A percentile compares a stretch with the other conserved stretches of the same genome.
Conservation (phyloP, 2,888 invertebrate species). For the Nycteola revayana region DNA sequence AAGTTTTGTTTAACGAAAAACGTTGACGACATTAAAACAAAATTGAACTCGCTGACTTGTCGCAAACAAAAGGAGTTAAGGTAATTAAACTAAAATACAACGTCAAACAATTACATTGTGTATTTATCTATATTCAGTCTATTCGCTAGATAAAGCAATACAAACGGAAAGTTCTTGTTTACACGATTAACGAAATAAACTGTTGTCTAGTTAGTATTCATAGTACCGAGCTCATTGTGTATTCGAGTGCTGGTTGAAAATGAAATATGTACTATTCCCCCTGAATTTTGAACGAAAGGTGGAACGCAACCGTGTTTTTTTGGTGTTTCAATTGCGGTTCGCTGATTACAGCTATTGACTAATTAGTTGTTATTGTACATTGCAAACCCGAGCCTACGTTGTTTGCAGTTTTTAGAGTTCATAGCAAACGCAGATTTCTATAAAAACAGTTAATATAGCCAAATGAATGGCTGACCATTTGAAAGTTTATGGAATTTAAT, state of each 20-base stretch:
- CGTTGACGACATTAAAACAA: no score
- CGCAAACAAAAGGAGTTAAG: no score
- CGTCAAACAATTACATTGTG: no score
- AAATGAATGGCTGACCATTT: no score
- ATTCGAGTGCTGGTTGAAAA: conserved; percentile 70
- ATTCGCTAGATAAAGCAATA: conserved; percentile 53
- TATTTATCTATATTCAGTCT: conserved; percentile 3
- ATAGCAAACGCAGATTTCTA: no score
- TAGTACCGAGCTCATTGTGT: conserved; percentile 69
- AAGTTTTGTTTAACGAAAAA: no score
- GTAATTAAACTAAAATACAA: no score
- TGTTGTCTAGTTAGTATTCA: conserved; percentile 78
- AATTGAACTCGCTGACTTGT: no score
- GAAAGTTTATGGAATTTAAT: no score
- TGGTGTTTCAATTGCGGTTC: conserved; percentile 19
- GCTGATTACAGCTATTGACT: conserved; percentile 13
- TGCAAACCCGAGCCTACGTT: no score
- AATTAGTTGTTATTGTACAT: conserved; percentile 11
- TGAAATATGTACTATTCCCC: conserved; percentile 78
- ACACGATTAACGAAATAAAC: conserved; percentile 79
- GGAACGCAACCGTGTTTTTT: conserved; percentile 50
- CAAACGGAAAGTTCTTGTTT: conserved; percentile 74
- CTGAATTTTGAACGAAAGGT: conserved; percentile 71
- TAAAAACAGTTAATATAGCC: no score
- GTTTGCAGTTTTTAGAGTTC: no score